Evolutionary conservation across 2,888 invertebrate genomes (phyloP).

Genomic region (Aphidius colemani): DNA sequence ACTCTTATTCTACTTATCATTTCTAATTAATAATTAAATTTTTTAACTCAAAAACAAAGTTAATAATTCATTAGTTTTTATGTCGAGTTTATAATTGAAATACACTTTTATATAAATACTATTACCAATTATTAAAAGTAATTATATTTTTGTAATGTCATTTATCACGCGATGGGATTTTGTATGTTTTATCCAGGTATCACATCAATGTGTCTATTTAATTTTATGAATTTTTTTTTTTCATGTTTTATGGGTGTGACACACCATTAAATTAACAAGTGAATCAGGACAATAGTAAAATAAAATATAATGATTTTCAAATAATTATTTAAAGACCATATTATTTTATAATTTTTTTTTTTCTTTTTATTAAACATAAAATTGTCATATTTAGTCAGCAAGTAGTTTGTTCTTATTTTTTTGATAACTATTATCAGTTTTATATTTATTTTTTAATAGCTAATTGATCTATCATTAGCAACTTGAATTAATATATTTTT

Average conservation of each 20-base stretch:
- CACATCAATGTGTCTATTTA: not conserved
- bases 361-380: not conserved
- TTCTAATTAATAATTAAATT: too few relatives aligned
- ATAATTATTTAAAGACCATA: not conserved
- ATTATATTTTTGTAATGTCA: not conserved
- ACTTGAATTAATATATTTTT: too few relatives aligned
- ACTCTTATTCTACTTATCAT: too few relatives aligned
- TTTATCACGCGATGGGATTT: constrained; percentile 10
- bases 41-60: too few relatives aligned
- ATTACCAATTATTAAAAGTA: constrained; percentile 2
- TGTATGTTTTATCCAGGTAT: too few relatives aligned
- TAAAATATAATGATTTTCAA: not conserved
- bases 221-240: not conserved
- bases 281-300: constrained; percentile 5
- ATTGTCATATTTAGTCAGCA: too few relatives aligned
- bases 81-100: not conserved
- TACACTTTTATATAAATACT: not conserved
- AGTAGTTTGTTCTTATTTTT: too few relatives aligned
- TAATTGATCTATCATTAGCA: too few relatives aligned
- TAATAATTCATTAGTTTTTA: too few relatives aligned
- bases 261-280: not conserved
- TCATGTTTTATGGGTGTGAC: constrained; percentile 17
- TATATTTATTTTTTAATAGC: too few relatives aligned
- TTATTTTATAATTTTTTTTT: not conserved
- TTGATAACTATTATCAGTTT: too few relatives aligned